These are phyloP conservation scores for Onychostoma macrolepis DNA, from an alignment of 2,113 vertebrate genomes.

Conservation along the genomic window DNA sequence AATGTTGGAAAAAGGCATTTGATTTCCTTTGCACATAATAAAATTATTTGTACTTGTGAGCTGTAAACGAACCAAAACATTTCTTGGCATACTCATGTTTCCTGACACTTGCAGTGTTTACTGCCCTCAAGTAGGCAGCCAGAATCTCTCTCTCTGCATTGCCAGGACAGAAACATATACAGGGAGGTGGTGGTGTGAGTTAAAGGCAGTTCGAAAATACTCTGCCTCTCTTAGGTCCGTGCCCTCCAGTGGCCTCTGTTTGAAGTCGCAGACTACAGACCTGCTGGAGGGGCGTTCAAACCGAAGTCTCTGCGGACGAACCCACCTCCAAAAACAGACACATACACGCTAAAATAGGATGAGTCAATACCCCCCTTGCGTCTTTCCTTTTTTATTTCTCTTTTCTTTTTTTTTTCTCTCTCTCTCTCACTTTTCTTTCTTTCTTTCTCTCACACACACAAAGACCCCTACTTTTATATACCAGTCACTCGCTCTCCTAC, in stretches of 20 bases:
- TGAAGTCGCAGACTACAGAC: slow-evolving; percentile 80
- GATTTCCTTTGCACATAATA: slow-evolving; percentile 1
- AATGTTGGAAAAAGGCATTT: background rate
- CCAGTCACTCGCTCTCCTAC: slow-evolving; percentile 76
- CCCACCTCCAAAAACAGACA: slow-evolving; percentile 58
- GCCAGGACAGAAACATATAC: slow-evolving; percentile 18
- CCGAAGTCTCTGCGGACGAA: slow-evolving; percentile 74
- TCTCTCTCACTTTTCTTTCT: background rate
- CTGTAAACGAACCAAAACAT: background rate
- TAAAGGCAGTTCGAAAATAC: slow-evolving; percentile 76
- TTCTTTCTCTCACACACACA: slow-evolving; percentile 58
- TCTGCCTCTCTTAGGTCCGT: slow-evolving; percentile 76
- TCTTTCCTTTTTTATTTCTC: slow-evolving; percentile 19
- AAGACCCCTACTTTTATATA: slow-evolving; percentile 75
- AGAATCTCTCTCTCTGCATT: background rate
- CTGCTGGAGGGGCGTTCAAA: slow-evolving; percentile 78
- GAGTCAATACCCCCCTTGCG: slow-evolving; percentile 35
- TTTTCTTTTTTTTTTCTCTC: slow-evolving; percentile 5
- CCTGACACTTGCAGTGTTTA: background rate
- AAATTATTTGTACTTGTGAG: background rate
- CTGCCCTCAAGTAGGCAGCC: slow-evolving; percentile 23
- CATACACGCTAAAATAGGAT: slow-evolving; percentile 40
- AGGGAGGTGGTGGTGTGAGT: slow-evolving; percentile 42
- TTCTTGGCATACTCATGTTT: slow-evolving; percentile 29
- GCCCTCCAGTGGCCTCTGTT: slow-evolving; percentile 76